phyloP scores from a whole-genome alignment of 2,797 vertebrate species.

The Otus scops region DNA sequence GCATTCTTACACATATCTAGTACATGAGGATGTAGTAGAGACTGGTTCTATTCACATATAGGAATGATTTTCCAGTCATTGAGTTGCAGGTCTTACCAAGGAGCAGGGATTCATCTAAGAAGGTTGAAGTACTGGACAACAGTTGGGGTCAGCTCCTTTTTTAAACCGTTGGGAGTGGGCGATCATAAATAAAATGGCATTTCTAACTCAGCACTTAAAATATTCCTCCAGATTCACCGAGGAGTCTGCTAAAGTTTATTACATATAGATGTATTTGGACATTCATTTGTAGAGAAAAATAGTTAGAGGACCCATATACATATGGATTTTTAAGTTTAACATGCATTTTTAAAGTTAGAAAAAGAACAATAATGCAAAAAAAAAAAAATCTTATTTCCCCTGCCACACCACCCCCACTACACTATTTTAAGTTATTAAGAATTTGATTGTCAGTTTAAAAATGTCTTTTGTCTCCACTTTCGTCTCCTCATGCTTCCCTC shows the following conservation, averaged over 20 bases:
- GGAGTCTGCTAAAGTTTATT: not conserved
- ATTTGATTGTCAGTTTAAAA: not conserved
- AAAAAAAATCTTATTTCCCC: not conserved
- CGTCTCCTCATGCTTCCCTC: not conserved
- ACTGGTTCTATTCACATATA: not conserved
- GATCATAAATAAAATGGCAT: not conserved
- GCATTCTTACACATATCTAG: not conserved
- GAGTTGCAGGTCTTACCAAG: not conserved
- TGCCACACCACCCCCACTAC: not conserved
- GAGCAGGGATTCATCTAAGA: not conserved
- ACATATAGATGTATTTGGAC: not conserved
- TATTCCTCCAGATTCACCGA: not conserved
- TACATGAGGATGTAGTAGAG: accelerated
- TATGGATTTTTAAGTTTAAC: not conserved
- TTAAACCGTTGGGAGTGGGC: not conserved
- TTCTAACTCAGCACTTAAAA: not conserved
- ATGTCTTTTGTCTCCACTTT: not conserved
- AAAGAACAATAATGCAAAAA: not conserved
- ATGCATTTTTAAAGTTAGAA: not conserved
- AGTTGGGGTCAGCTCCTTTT: not conserved
- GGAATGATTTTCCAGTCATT: not conserved
- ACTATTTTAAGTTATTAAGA: not conserved
- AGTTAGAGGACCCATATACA: not conserved
- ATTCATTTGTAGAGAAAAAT: not conserved
- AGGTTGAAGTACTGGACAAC: not conserved